Evolutionary conservation across 2,888 invertebrate species (phyloP).

Genomic region (Ornithoptera priamus): DNA sequence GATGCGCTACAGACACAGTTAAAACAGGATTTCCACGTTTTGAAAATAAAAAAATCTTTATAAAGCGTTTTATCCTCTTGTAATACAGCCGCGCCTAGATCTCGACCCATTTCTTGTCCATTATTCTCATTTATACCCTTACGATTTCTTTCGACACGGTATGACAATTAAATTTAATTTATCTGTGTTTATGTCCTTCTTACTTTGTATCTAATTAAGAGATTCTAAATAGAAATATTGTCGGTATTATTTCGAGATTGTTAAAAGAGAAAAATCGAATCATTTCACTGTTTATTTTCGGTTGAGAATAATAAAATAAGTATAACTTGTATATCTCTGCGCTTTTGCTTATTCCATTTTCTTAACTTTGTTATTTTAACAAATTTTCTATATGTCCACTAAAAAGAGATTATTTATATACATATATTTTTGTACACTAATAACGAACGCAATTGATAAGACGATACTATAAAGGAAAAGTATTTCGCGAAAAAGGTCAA

Average conservation of each 20-base stretch:
- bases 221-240: not conserved
- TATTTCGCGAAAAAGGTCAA: not conserved
- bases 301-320: too few species aligned
- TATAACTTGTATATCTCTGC: not conserved
- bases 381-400: not conserved
- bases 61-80: not conserved
- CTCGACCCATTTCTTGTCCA: not conserved
- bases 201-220: not conserved
- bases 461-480: not conserved
- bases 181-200: not conserved
- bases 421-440: too few species aligned
- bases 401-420: not conserved
- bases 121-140: not conserved
- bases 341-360: not conserved
- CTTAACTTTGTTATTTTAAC: not conserved
- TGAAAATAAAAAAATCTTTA: not conserved
- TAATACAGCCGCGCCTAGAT: too few species aligned
- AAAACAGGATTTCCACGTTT: not conserved
- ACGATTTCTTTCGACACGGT: not conserved
- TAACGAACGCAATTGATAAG: too few species aligned
- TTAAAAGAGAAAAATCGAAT: too few species aligned
- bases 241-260: not conserved
- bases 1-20: too few species aligned
- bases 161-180: not conserved
- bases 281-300: too few species aligned